A percentile compares a stretch with the other conserved stretches of the same genome.
Evolutionary conservation across 1,140 invertebrate species (phyloP).

Genomic region (Scaptomyza hsui): DNA sequence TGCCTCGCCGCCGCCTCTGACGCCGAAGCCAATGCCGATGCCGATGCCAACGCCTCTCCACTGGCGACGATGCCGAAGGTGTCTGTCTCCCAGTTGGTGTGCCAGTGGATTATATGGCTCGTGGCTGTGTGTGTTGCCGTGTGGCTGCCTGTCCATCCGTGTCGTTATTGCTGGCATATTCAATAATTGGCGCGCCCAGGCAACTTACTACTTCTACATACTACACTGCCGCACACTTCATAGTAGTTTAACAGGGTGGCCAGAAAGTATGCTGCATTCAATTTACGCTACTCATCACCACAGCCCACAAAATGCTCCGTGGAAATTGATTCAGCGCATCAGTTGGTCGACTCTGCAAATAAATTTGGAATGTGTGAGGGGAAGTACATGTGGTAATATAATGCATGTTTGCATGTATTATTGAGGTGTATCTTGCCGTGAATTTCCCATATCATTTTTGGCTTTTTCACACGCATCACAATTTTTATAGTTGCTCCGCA

Average conservation of each 20-base stretch:
- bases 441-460: constrained; percentile 40
- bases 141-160: constrained; percentile 20
- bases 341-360: constrained; percentile 18
- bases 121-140: constrained; percentile 14
- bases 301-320: constrained; percentile 55
- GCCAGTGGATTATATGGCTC: constrained; percentile 49
- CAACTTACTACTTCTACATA: constrained; percentile 13
- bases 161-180: constrained; percentile 57
- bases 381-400: not conserved
- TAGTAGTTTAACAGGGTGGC: constrained; percentile 60
- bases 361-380: not conserved
- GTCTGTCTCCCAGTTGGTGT: constrained; percentile 46
- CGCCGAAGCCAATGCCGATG: constrained; percentile 41
- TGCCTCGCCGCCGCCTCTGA: constrained; percentile 35
- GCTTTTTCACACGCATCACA: constrained; percentile 57
- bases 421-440: not conserved
- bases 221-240: constrained; percentile 3
- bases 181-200: constrained; percentile 61
- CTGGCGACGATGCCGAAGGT: constrained; percentile 44
- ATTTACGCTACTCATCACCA: constrained; percentile 55
- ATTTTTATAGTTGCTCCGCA: constrained; percentile 16
- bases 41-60: constrained; percentile 40
- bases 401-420: constrained; percentile 6
- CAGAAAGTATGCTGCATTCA: constrained; percentile 72
- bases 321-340: constrained; percentile 64